phyloP scores from a whole-genome alignment of 2,888 invertebrate species.

The Synergus gifuensis region DNA sequence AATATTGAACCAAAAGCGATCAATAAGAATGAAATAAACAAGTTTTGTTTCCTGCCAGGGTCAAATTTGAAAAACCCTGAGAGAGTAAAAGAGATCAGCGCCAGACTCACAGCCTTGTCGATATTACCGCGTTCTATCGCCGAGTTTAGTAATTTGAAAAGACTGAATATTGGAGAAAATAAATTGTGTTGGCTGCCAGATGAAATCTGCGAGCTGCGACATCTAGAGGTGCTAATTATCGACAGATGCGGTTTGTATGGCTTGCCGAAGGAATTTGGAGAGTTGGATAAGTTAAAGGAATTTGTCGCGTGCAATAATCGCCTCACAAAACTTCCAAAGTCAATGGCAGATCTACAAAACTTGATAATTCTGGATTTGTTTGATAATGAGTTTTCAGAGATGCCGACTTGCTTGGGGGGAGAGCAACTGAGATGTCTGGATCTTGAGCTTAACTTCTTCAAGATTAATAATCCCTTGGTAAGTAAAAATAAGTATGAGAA shows the following conservation, averaged over 20 bases:
- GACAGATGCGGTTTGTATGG: slow-evolving; percentile 45
- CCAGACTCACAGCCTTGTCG: slow-evolving; percentile 44
- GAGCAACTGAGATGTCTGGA: slow-evolving; percentile 46
- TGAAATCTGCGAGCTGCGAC: slow-evolving; percentile 48
- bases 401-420: slow-evolving; percentile 42
- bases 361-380: slow-evolving; percentile 46
- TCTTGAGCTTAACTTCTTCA: slow-evolving; percentile 48
- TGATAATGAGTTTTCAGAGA: slow-evolving; percentile 47
- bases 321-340: slow-evolving; percentile 45
- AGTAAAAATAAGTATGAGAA: neutral
- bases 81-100: slow-evolving; percentile 45
- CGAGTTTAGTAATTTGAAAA: slow-evolving; percentile 46
- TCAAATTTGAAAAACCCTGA: slow-evolving; percentile 43
- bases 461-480: slow-evolving; percentile 44
- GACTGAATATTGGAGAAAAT: slow-evolving; percentile 49
- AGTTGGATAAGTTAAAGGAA: slow-evolving; percentile 46
- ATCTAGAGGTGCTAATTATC: slow-evolving; percentile 47
- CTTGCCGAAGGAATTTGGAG: slow-evolving; percentile 48
- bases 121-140: slow-evolving; percentile 42
- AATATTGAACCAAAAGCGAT: slow-evolving; percentile 1
- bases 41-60: slow-evolving; percentile 45
- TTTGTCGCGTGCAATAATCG: slow-evolving; percentile 43
- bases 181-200: slow-evolving; percentile 50
- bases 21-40: slow-evolving; percentile 6
- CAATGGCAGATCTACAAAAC: slow-evolving; percentile 48